Conservation (phyloP, 2,888 invertebrate species). For the Drosophila vallismaia region DNA sequence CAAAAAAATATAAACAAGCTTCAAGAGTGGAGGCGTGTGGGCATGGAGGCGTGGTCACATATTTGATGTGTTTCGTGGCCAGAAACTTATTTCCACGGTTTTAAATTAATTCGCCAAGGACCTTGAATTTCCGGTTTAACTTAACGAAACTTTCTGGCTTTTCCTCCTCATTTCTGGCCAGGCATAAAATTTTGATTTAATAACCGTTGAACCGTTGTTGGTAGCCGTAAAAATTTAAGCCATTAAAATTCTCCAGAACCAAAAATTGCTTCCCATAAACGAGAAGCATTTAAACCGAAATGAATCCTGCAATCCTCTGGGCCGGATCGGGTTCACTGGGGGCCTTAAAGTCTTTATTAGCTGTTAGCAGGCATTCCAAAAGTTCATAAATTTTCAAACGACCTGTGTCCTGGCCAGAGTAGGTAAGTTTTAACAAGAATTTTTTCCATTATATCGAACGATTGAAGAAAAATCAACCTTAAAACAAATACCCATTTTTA, state of each 20-base stretch:
- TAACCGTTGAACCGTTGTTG: slow-evolving; percentile 69
- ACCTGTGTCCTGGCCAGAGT: not conserved
- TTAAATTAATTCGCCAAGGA: slow-evolving; percentile 30
- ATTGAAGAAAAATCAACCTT: too few species aligned
- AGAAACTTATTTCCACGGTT: not conserved
- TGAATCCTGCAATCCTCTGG: slow-evolving; percentile 38
- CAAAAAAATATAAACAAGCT: slow-evolving; percentile 58
- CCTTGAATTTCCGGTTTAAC: slow-evolving; percentile 22
- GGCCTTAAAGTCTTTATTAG: slow-evolving; percentile 42
- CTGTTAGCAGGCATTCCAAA: slow-evolving; percentile 41
- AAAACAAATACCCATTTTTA: slow-evolving; percentile 31
- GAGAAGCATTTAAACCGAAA: slow-evolving; percentile 63
- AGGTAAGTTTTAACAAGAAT: not conserved
- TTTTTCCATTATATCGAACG: not conserved
- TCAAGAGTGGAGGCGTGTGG: slow-evolving; percentile 16
- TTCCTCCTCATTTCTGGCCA: slow-evolving; percentile 5
- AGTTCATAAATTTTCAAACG: slow-evolving; percentile 29
- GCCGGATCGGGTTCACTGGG: slow-evolving; percentile 27
- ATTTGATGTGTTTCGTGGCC: slow-evolving; percentile 17
- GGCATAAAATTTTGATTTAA: slow-evolving; percentile 72
- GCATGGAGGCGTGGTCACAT: slow-evolving; percentile 11
- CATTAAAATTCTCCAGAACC: slow-evolving; percentile 58
- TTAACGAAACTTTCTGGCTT: slow-evolving; percentile 15
- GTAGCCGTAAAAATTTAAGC: slow-evolving; percentile 65
- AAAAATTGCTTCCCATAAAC: slow-evolving; percentile 39